Percentiles rank a stretch among this genome's conserved stretches.
phyloP scores from a whole-genome alignment of 2,113 vertebrate genomes.

The Myotis yumanensis region DNA sequence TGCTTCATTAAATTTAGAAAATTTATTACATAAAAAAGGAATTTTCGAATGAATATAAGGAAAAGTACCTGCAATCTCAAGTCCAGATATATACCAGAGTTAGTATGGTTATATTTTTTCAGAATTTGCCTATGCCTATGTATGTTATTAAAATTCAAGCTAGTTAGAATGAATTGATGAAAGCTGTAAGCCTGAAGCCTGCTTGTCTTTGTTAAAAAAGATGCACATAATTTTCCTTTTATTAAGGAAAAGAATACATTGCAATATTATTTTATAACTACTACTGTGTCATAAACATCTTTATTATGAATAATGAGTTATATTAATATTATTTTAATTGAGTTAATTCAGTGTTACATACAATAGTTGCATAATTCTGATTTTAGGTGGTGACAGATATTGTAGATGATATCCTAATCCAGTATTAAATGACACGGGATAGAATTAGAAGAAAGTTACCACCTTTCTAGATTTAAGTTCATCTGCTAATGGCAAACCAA shows the following conservation, averaged over 20 bases:
- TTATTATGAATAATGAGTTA: background rate
- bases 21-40: background rate
- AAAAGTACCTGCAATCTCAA: conserved; percentile 27
- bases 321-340: background rate
- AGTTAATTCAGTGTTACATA: conserved; percentile 2
- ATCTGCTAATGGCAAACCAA: background rate
- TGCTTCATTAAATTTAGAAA: conserved; percentile 36
- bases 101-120: background rate
- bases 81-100: background rate
- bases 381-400: conserved; percentile 28
- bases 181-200: background rate
- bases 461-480: background rate
- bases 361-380: background rate
- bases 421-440: background rate
- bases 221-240: conserved; percentile 17
- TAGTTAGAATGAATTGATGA: background rate
- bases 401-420: background rate
- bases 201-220: conserved; percentile 21
- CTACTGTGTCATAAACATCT: background rate
- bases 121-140: background rate
- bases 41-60: conserved; percentile 6
- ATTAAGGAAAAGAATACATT: background rate
- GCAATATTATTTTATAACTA: conserved; percentile 3
- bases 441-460: background rate
- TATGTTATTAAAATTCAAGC: conserved; percentile 51